Evolutionary conservation across 2,797 vertebrate genomes (phyloP), one percentile per base, ranked within the genome.

Genomic region (Ciconia nigra): DNA sequence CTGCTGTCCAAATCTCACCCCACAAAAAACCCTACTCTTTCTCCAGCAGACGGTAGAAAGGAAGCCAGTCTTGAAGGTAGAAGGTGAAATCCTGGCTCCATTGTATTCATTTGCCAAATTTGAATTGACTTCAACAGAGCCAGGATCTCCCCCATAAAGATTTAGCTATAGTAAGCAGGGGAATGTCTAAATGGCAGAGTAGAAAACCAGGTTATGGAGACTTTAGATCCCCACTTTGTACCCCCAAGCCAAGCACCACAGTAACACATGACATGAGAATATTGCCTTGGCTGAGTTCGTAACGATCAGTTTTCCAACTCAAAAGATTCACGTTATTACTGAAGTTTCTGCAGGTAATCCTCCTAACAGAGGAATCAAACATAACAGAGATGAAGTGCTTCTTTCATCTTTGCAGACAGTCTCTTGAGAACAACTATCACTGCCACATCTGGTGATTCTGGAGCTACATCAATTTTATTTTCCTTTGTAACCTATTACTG

Each of bases 301-400:
- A 90, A 92, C 2, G 2, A 61, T 65, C 35, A 55, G 84, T 42
- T 90, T 93, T 95, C 84, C 65, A 74, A 21, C 54, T 51, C 87
- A 49, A 61, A 90, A 80, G 55, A 78, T 74, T 79, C 67, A 83
- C 9, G 3, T 78, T 85, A 78, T 92, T 93, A 83, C 46, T 59
- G 31, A 74, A 91, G 31, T 87, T 93, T 79, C 80, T 94, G 62
- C 70, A 87, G 70, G 70, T 87, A 91, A 90, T 90, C 77, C 81
- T 86, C 82, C 74, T 85, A 93, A 80, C 37, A 88, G 65, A 94
- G 42, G 31, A 93, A 71, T 91, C 49, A 88, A 33, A 71, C 4
- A 15, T 77, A 78, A 83, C 52, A 83, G 62, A 84, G 72, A 91
- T 44, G 3, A 94, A 83, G 73, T 52, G 25, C 29, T 91, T 82